Evolutionary conservation across 2,797 vertebrate species (phyloP), one percentile per base, ranked within the genome.

Genomic region (Syndactyla subalaris): DNA sequence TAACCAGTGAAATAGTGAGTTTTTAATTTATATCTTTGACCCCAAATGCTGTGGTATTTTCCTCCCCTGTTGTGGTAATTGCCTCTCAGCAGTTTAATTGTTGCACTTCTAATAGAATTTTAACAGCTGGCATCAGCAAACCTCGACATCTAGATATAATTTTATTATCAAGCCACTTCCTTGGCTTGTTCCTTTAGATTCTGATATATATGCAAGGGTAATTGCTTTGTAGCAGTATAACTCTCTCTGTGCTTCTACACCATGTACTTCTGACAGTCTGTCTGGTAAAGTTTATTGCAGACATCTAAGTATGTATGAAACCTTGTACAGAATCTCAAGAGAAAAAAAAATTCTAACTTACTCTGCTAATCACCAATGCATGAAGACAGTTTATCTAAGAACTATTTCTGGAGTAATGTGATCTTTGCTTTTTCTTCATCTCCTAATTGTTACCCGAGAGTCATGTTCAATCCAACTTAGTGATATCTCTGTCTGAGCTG

Each of bases 351-450:
- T 70, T 88, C 24, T 58, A 11, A 27, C 34, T 71, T 83, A 38
- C 9, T 93, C 62, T 89, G 85, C 59, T 82, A 43, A 27, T 92
- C 62, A 80, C 23, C 49, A 83, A 30, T 74, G 79, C 67, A 61
- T 48, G 27, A 95, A 72, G 75, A 92, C 49, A 86, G 52, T 92
- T 95, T 66, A 78, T 84, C 46, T 55, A 71, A 62, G 34, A 96
- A 65, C 54, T 59, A 2, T 24, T 82, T 96, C 59, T 49, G 15
- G 34, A 61, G 66, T 84, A 58, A 45, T 77, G 18, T 58, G 83
- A 48, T 87, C 32, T 68, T 79, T 45, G 63, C 65, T 80, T 27
- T 95, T 89, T 88, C 30, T 93, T 84, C 68, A 27, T 93, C 46
- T 71, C 58, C 14, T 59, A 78, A 66, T 62, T 86, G 63, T 85